Conservation (phyloP, 1,140 invertebrate species). For the Elysia chlorotica region DNA sequence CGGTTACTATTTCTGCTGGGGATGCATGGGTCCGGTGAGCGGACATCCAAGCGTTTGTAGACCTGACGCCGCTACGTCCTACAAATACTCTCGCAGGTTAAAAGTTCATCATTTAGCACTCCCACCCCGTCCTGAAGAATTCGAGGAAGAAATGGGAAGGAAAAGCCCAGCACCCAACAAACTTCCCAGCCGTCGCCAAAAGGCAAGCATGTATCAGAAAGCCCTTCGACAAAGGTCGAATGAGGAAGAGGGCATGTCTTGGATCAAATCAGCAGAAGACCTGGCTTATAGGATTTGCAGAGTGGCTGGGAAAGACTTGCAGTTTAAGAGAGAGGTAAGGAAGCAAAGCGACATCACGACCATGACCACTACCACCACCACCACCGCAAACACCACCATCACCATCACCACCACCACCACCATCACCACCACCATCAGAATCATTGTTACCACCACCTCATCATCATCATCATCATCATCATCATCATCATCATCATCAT, state of each 20-base stretch:
- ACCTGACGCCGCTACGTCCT: background rate
- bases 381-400: background rate
- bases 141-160: too few species aligned
- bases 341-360: background rate
- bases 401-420: background rate
- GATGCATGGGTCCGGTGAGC: background rate
- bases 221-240: too few species aligned
- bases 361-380: background rate
- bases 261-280: too few species aligned
- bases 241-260: too few species aligned
- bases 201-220: too few species aligned
- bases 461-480: background rate
- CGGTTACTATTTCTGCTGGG: constrained; percentile 22
- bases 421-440: background rate
- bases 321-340: background rate
- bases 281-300: background rate
- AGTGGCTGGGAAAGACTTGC: background rate
- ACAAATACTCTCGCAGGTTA: too few species aligned
- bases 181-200: too few species aligned
- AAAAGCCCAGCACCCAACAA: background rate
- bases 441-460: background rate
- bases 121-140: too few species aligned
- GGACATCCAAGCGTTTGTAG: background rate
- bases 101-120: too few species aligned
- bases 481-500: background rate